Base-by-base conservation (phyloP, 1,140 invertebrate species). In the Drosophila orena region DNA sequence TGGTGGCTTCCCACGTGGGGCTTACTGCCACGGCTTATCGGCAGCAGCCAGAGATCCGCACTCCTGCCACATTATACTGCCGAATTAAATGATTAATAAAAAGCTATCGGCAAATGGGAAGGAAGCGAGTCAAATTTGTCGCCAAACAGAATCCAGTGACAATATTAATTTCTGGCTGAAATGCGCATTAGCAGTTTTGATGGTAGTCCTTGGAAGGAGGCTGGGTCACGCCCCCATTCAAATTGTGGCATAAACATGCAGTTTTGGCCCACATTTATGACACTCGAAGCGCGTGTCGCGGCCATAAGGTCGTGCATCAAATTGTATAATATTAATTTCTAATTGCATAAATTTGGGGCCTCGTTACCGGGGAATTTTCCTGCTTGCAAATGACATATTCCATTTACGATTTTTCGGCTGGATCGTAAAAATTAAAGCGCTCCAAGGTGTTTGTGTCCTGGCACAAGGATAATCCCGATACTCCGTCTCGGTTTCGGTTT, bases 321-420 rank as follows among this genome's bases (percentile, higher is more conserved):
- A 86, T 86, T 86, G 83, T 88, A 91, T 91, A 91, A 91, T 91
- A 91, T 91, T 84, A 91, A 91, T 91, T 91, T 91, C 88, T 91
- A 91, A 91, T 91, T 91, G 88, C 83, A 91, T 91, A 91, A 91
- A 91, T 91, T 91, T 91, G 38, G 62, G 56, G n/a, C n/a, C 73
- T 77, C 52, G 74, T 77, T 77, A 76, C 64, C 3, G 30, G 30
- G 22, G 1, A 30, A 11, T 35, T 44, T 20, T 34, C 6, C 27
- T 38, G 17, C 2, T 10, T 44, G 40, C n/a, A 3, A 15, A 10
- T 3, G 40, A 42, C n/a, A 42, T 42, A 42, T 44, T 55, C 53
- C 64, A 56, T 68, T 85, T 85, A 80, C 66, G 65, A 77, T 76
- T 47, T 44, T 46, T 7, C 11, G 66, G 12, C 42, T 38, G 53